These are phyloP conservation scores for Cryptocheilus praepositus DNA, from an alignment of 2,888 invertebrate genomes.

Conservation along the genomic window DNA sequence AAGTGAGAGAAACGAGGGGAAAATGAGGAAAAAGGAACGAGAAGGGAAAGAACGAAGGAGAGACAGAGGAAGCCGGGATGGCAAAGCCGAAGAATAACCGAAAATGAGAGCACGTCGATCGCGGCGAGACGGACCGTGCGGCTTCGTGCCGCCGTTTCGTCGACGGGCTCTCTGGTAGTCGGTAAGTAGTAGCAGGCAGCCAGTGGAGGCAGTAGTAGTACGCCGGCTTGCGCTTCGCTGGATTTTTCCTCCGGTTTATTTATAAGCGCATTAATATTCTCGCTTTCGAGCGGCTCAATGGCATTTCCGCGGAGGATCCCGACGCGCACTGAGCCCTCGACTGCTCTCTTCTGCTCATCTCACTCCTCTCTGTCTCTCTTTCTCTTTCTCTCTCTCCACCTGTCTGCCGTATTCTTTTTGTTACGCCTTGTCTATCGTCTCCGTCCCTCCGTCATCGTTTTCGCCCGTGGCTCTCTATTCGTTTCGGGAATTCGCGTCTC, in stretches of 20 bases:
- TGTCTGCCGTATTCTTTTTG: constrained; percentile 12
- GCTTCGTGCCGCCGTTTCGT: constrained; percentile 27
- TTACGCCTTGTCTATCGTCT: neutral
- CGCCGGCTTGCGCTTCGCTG: constrained; percentile 66
- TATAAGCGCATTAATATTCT: constrained; percentile 67
- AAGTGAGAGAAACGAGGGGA: constrained; percentile 13
- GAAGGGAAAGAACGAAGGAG: too few relatives aligned
- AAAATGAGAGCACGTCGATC: constrained; percentile 16
- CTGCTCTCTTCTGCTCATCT: neutral
- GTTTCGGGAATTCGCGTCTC: constrained; percentile 25
- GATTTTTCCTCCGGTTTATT: constrained; percentile 66
- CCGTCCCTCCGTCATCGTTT: neutral
- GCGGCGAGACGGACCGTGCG: constrained; percentile 32
- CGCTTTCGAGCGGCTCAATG: constrained; percentile 54
- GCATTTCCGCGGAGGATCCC: constrained; percentile 49
- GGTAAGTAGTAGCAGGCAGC: neutral
- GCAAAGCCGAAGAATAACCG: neutral
- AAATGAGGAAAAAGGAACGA: neutral
- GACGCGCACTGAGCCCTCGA: constrained; percentile 27
- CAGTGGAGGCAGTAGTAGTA: constrained; percentile 17
- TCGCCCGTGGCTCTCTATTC: neutral
- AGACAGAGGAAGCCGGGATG: too few relatives aligned
- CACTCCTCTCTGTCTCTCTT: constrained; percentile 14
- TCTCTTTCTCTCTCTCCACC: constrained; percentile 19
- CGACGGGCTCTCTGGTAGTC: too few relatives aligned